Evolutionary conservation across 2,888 invertebrate species (phyloP), one percentile per base, ranked within the genome.

Genomic region (Nomada flava): DNA sequence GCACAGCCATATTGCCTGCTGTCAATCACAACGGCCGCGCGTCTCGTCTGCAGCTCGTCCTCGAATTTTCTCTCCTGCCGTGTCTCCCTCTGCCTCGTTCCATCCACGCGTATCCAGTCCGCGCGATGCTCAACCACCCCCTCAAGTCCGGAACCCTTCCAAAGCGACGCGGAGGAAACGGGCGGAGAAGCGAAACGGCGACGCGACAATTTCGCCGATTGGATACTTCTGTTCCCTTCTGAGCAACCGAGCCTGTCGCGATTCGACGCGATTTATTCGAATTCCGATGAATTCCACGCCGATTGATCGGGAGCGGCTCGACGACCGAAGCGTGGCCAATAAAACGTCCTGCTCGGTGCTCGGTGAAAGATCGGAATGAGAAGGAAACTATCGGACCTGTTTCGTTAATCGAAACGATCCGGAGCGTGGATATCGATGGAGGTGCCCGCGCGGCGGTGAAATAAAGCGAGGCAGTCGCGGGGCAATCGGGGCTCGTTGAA

Each of bases 1-100:
- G 84, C 87, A 91, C 89, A 91, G 91, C 91, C 93, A 93, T 93
- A 93, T 93, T 93, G 93, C 93, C 92, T 92, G 92, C 93, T 93
- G 93, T 93, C 93, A 93, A 93, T 93, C 93, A 93, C 93, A 92
- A 91, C 92, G 90, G 91, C 87, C 88, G 90, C 88, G 80, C 85
- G 75, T 85, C 82, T 83, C 86, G 81, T 82, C 85, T 84, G 81
- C 74, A 84, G 79, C 80, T 65, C 83, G 76, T 78, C 86, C 79
- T 74, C 71, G 89, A 88, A 84, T 89, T 87, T 83, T 86, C 83
- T 79, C 82, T 83, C 83, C 67, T 76, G 63, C 50, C 59, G 11
- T 42, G 53, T 57, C 13, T 53, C 57, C 29, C 55, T 10, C 55
- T 55, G 13, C 23, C 23, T 1, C 13, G n/a, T 42, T 10, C 1